Conservation (phyloP, 2,797 vertebrate species). For the Chelonia mydas region DNA sequence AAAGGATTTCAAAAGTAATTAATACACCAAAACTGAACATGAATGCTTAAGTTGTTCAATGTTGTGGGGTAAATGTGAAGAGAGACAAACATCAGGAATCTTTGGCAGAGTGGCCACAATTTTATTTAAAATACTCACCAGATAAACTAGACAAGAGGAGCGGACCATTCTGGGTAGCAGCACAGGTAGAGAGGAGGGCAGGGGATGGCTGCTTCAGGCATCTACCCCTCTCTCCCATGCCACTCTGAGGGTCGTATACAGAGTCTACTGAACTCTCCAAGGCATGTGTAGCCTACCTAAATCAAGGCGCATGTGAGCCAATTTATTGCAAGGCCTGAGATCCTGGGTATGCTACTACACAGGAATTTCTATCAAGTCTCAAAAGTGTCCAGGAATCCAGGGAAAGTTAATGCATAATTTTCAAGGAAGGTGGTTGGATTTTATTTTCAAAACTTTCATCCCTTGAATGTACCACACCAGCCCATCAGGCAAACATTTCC, state of each 20-base stretch:
- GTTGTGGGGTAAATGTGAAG: not conserved
- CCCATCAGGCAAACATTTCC: not conserved
- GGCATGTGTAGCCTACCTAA: not conserved
- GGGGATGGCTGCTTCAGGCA: not conserved
- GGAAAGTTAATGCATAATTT: not conserved
- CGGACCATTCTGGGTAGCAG: not conserved
- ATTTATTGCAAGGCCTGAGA: not conserved
- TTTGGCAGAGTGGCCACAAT: not conserved
- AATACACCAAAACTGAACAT: not conserved
- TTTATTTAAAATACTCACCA: not conserved
- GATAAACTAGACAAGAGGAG: not conserved
- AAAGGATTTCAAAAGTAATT: not conserved
- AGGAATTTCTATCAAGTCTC: not conserved
- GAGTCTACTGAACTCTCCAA: not conserved
- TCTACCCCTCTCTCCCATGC: not conserved
- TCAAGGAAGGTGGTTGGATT: not conserved
- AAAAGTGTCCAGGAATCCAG: not conserved
- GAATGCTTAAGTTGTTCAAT: not conserved
- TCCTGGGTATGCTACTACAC: not conserved
- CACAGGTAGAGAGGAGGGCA: not conserved
- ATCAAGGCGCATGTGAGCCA: not conserved
- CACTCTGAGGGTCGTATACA: not conserved
- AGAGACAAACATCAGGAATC: not conserved
- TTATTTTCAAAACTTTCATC: not conserved
- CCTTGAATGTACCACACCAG: not conserved